Base-by-base conservation (phyloP, 2,888 invertebrate species). In the Cacoxenus indagator region DNA sequence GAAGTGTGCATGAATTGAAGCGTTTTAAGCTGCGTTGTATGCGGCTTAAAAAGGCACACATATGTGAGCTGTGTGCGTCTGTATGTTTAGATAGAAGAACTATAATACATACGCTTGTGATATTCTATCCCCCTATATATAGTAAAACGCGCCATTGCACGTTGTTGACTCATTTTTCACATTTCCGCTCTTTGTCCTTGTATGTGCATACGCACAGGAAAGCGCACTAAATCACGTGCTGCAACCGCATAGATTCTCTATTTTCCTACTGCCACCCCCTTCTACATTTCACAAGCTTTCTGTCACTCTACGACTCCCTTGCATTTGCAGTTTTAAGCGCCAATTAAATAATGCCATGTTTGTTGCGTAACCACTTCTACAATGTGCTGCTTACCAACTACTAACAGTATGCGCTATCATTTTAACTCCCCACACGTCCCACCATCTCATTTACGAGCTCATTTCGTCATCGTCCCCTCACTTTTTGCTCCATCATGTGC, bases 301-400 rank as follows among this genome's bases (percentile, higher is more conserved):
- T 17, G 11, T 4, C 48, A n/a, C 2, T 48, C 17, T 19, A 6
- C 19, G 2, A 17, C 48, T 17, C n/a, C 48, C 48, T 48, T 48
- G 48, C 48, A 48, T 76, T 70, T 78, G 69, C 78, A 71, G 70
- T 72, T 75, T 76, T 73, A 75, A 78, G 78, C 77, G 71, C 72
- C 76, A 81, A 80, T 80, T 80, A 82, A 82, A 75, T 75, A 74
- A 78, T 71, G 73, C 71, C 75, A 71, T 66, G 67, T 62, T 24
- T 43, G 22, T 22, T 24, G 43, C 22, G 45, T 45, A 61, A 22
- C n/a, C 37, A 62, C 22, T 24, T 45, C n/a, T 29, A 19, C 22
- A 62, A 45, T 17, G 9, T 59, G 31, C 45, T 62, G 14, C 24
- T 17, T 45, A 6, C 26, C 22, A 17, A 24, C 6, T 14, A 59